Conservation (phyloP, 1,140 invertebrate genomes). For the Asobara japonica region DNA sequence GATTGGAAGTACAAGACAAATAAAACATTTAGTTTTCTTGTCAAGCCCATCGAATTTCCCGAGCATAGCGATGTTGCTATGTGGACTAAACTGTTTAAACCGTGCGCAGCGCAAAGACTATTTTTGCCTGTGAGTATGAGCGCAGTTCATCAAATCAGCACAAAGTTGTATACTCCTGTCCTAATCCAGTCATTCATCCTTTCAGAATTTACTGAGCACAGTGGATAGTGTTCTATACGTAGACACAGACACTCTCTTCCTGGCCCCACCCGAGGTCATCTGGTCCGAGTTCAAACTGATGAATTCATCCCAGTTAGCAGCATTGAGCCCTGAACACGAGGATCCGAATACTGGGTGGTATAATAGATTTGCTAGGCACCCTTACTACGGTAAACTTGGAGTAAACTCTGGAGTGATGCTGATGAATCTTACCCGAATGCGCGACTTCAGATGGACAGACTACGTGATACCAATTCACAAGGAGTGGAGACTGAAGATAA, state of each 20-base stretch:
- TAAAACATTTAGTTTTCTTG: slow-evolving; percentile 75
- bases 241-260: slow-evolving; percentile 91
- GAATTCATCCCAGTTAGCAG: slow-evolving; percentile 88
- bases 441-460: slow-evolving; percentile 84
- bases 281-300: slow-evolving; percentile 87
- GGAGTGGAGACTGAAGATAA: slow-evolving; percentile 87
- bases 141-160: too few species aligned
- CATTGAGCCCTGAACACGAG: slow-evolving; percentile 88
- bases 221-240: slow-evolving; percentile 92
- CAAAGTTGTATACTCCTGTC: too few species aligned
- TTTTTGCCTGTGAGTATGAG: slow-evolving; percentile 92
- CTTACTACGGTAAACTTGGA: slow-evolving; percentile 90
- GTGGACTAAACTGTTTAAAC: slow-evolving; percentile 93
- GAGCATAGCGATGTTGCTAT: slow-evolving; percentile 73
- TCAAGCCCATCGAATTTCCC: slow-evolving; percentile 84
- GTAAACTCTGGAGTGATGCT: slow-evolving; percentile 97
- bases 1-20: slow-evolving; percentile 78
- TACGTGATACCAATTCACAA: slow-evolving; percentile 86
- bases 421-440: slow-evolving; percentile 94
- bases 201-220: slow-evolving; percentile 79
- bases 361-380: slow-evolving; percentile 93
- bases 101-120: slow-evolving; percentile 90
- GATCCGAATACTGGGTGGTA: slow-evolving; percentile 95
- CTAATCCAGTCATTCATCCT: too few species aligned
- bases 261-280: slow-evolving; percentile 81